phyloP scores from a whole-genome alignment of 2,113 vertebrate species.

The Tragelaphus strepsiceros region DNA sequence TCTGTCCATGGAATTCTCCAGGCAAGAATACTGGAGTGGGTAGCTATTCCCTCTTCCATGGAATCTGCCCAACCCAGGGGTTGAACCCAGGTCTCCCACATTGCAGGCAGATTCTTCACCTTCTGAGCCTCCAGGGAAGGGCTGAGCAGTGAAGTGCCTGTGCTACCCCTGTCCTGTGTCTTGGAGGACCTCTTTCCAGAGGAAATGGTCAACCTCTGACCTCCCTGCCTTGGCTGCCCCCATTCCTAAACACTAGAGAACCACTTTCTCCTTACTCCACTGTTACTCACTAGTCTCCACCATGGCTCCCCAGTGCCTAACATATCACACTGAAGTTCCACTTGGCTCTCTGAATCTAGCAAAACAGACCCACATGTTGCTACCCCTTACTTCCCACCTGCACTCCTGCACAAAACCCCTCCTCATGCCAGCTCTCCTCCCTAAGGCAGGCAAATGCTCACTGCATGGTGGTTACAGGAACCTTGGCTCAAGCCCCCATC shows the following conservation, averaged over 20 bases:
- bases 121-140: not conserved
- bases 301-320: not conserved
- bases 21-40: not conserved
- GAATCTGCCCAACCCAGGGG: not conserved
- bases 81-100: not conserved
- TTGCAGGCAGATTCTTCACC: not conserved
- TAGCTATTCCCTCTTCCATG: not conserved
- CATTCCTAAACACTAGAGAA: not conserved
- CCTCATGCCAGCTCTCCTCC: not conserved
- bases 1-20: not conserved
- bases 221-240: not conserved
- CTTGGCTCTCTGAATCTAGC: not conserved
- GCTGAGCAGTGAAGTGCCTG: not conserved
- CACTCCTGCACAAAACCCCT: not conserved
- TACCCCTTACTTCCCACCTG: not conserved
- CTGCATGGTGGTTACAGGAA: rapidly evolving
- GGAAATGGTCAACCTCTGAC: not conserved
- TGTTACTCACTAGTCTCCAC: not conserved
- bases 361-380: too few relatives aligned
- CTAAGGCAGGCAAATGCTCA: not conserved
- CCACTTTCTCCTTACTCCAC: not conserved
- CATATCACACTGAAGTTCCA: too few relatives aligned
- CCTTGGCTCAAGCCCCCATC: not conserved
- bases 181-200: not conserved
- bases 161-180: rapidly evolving